Evolutionary conservation across 1,140 invertebrate species (phyloP).

Genomic region (Yoshiicerus persimilis): DNA sequence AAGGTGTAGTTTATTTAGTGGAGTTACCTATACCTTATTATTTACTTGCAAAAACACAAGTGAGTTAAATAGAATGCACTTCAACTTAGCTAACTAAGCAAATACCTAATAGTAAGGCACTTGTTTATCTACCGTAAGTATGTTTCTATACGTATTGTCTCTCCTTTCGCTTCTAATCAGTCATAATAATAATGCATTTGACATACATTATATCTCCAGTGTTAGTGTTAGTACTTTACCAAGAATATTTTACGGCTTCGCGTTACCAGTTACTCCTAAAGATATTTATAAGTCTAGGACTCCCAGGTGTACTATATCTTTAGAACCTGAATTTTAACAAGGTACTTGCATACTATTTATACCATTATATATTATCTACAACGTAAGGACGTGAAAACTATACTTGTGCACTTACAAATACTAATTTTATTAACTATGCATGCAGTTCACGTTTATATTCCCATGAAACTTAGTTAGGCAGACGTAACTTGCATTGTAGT

Average conservation of each 20-base stretch:
- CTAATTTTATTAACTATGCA: background rate
- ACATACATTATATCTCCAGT: constrained; percentile 2
- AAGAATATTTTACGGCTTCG: no score
- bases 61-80: background rate
- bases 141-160: background rate
- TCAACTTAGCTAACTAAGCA: background rate
- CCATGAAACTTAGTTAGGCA: background rate
- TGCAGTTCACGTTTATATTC: background rate
- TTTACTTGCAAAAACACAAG: background rate
- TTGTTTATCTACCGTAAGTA: background rate
- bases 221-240: no score
- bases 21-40: background rate
- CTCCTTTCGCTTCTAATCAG: constrained; percentile 9
- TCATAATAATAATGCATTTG: background rate
- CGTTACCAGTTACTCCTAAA: no score
- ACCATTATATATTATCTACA: no score
- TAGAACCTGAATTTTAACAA: no score
- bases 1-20: background rate
- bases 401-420: background rate
- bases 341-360: no score
- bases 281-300: no score
- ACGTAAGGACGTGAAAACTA: no score
- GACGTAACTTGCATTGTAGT: background rate
- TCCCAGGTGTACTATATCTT: no score
- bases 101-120: background rate